phyloP scores from a whole-genome alignment of 1,140 invertebrate genomes.

The Harpegnathos saltator region DNA sequence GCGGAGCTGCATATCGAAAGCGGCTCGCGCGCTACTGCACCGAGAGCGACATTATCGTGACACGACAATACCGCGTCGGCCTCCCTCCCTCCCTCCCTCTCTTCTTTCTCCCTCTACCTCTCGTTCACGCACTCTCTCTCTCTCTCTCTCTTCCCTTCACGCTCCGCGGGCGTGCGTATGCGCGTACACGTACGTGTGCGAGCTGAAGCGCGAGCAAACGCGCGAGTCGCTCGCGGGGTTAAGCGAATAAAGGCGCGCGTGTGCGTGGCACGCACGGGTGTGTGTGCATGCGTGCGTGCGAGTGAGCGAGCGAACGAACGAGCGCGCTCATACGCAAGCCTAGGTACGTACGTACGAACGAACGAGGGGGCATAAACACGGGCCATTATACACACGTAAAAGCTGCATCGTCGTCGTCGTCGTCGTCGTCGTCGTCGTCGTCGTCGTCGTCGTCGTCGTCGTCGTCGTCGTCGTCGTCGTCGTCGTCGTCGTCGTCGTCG shows the following conservation, averaged over 20 bases:
- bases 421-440: conserved; percentile 61
- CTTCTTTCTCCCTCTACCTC: not conserved
- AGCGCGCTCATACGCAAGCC: conserved; percentile 62
- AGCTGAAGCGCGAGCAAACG: not conserved
- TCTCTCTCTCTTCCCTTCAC: conserved; percentile 4
- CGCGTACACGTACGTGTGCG: not conserved
- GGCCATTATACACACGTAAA: conserved; percentile 85
- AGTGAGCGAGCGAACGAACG: no score
- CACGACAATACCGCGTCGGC: conserved; percentile 46
- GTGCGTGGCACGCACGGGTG: conserved; percentile 69
- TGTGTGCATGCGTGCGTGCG: conserved; percentile 56
- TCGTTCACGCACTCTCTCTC: not conserved
- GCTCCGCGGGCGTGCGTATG: conserved; percentile 16
- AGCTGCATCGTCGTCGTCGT: conserved; percentile 75
- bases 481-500: conserved; percentile 73
- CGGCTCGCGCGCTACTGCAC: conserved; percentile 46
- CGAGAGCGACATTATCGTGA: conserved; percentile 60
- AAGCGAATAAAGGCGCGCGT: conserved; percentile 67
- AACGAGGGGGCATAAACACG: conserved; percentile 82
- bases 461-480: conserved; percentile 58
- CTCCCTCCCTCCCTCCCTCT: not conserved
- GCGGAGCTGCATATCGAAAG: conserved; percentile 52
- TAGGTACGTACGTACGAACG: conserved; percentile 56
- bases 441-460: conserved; percentile 70
- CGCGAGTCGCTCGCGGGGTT: conserved; percentile 57